Evolutionary conservation across 1,140 invertebrate genomes (phyloP).

Genomic region (Caenorhabditis briggsae): DNA sequence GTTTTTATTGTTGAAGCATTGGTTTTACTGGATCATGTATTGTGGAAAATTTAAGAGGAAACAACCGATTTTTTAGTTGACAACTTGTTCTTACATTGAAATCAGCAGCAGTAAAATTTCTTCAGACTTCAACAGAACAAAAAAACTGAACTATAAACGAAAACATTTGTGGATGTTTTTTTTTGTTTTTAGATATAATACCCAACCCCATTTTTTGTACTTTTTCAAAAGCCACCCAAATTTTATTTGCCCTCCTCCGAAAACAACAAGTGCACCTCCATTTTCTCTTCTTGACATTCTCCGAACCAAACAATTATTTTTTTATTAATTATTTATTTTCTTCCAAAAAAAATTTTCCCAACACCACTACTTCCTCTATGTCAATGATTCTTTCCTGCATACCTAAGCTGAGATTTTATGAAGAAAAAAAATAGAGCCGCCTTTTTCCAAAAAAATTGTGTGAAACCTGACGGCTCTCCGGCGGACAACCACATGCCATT

Average conservation of each 20-base stretch:
- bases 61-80: no score
- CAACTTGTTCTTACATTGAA: no score
- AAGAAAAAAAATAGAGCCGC: background rate
- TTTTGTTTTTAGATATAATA: no score
- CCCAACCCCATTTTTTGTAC: background rate
- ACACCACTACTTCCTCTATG: background rate
- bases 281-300: background rate
- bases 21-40: no score
- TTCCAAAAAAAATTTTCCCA: background rate
- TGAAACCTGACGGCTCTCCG: background rate
- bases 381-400: background rate
- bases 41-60: no score
- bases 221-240: background rate
- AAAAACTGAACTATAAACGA: no score
- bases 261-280: background rate
- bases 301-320: background rate
- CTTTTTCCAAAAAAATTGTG: background rate
- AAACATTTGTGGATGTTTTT: no score
- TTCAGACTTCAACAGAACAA: no score
- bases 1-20: no score
- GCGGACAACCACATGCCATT: conserved; percentile 21
- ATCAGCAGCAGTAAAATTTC: no score
- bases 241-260: background rate
- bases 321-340: background rate
- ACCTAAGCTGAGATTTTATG: background rate